These are phyloP conservation scores for Leptopilina clavipes DNA, from an alignment of 1,140 invertebrate genomes.

Conservation along the genomic window DNA sequence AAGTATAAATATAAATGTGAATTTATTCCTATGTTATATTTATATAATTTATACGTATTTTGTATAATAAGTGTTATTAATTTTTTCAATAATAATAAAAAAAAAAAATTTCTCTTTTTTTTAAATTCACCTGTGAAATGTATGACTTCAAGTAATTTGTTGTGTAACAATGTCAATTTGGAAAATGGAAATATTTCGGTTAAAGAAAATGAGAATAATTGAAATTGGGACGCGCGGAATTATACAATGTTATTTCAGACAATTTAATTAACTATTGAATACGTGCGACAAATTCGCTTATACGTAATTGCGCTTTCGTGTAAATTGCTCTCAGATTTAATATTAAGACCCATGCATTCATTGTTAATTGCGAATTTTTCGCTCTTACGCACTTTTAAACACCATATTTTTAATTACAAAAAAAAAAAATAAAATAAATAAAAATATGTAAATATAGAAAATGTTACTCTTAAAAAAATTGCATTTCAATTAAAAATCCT, in stretches of 20 bases:
- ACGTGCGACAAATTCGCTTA: conserved; percentile 1
- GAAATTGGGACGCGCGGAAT: neutral
- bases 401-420: neutral
- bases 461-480: too few relatives aligned
- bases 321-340: conserved; percentile 16
- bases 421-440: neutral
- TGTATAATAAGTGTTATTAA: too few relatives aligned
- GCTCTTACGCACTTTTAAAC: neutral
- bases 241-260: conserved; percentile 2
- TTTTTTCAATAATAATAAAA: too few relatives aligned
- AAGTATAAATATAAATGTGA: too few relatives aligned
- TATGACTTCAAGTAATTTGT: too few relatives aligned
- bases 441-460: too few relatives aligned
- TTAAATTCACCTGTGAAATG: too few relatives aligned
- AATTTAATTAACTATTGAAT: conserved; percentile 12
- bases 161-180: conserved; percentile 13
- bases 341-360: conserved; percentile 14
- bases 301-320: conserved; percentile 16
- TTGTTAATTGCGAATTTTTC: neutral
- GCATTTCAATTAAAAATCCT: too few relatives aligned
- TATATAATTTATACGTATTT: too few relatives aligned
- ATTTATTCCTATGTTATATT: too few relatives aligned
- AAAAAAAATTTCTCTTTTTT: too few relatives aligned
- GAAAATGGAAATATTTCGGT: neutral
- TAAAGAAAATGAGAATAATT: conserved; percentile 4